phyloP scores from a whole-genome alignment of 2,797 vertebrate genomes.

The Microhierax caerulescens region DNA sequence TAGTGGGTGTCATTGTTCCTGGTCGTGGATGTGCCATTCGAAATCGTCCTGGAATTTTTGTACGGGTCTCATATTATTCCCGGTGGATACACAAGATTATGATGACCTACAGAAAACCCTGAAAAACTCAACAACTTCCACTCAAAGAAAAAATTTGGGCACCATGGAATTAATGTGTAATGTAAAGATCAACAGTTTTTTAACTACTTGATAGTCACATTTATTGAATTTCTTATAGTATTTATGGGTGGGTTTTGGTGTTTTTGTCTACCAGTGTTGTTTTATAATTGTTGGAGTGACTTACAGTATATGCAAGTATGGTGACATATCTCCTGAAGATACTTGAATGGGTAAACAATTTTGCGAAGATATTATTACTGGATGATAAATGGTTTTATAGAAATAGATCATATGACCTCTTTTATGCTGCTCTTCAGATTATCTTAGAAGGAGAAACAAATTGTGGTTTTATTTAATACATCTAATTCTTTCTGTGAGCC shows the following conservation, averaged over 20 bases:
- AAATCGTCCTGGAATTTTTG: slow-evolving; percentile 92
- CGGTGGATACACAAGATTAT: slow-evolving; percentile 97
- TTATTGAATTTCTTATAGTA: slow-evolving; percentile 73
- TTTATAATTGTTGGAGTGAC: slow-evolving; percentile 73
- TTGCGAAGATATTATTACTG: slow-evolving; percentile 59
- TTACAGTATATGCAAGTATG: slow-evolving; percentile 75
- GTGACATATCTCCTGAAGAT: slow-evolving; percentile 90
- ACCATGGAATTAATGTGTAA: slow-evolving; percentile 51
- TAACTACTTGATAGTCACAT: slow-evolving; percentile 74
- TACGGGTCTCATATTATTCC: slow-evolving; percentile 93
- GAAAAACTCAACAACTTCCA: slow-evolving; percentile 1
- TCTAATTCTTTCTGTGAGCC: neutral
- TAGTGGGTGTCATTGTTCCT: slow-evolving; percentile 93
- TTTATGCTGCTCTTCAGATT: slow-evolving; percentile 70
- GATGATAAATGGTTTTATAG: slow-evolving; percentile 52
- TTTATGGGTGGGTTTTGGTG: slow-evolving; percentile 70
- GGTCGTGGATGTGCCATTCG: slow-evolving; percentile 91
- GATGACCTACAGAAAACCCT: slow-evolving; percentile 74
- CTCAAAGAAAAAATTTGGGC: slow-evolving; percentile 43
- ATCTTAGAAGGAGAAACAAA: slow-evolving; percentile 54
- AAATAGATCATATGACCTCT: slow-evolving; percentile 57
- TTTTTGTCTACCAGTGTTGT: slow-evolving; percentile 72
- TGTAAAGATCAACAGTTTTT: slow-evolving; percentile 50
- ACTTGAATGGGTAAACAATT: slow-evolving; percentile 86
- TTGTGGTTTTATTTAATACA: slow-evolving; percentile 1